Base-by-base conservation (phyloP, 2,113 vertebrate genomes). In the Dasypus novemcinctus region DNA sequence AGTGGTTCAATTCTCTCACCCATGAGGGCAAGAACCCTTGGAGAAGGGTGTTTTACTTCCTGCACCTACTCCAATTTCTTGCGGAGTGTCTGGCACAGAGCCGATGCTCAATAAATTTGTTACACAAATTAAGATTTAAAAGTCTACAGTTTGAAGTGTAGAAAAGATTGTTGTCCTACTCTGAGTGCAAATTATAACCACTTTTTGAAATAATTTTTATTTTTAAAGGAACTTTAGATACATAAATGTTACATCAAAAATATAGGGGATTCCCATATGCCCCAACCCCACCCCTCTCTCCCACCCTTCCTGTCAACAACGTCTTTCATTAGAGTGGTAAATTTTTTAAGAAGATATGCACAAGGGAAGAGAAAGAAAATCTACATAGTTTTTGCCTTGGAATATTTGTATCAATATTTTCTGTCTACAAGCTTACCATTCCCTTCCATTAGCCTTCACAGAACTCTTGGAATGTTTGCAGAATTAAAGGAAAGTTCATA, bases 41-140 rank as follows among this genome's bases (percentile, higher is more conserved):
- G 75, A 92, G 72, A 94, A 97, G 69, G 41, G 82, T 66, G 93
- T 93, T 84, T 72, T 72, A 95, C 90, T 90, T 85, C 75, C n/a
- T 69, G 71, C 1, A 59, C 57, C 87, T n/a, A 78, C 54, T 90
- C 83, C 69, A 82, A 9, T 85, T 54, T 86, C 69, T 91, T 46
- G 63, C 46, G 59, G 57, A 95, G 74, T 72, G 52, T 74, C 68
- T 94, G 92, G 83, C 63, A 75, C 33, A 12, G 18, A 95, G 69
- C 74, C 8, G 31, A 33, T 15, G 13, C 33, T 95, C 94, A 86
- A 79, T 69, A 96, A 90, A 78, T 87, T 85, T 84, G 59, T 82
- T 86, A 85, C 36, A 57, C 68, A 88, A 61, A 93, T 92, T 87
- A 69, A 63, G 66, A 84, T 81, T 87, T 95, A 74, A 93, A 97